Evolutionary conservation across 2,113 vertebrate species (phyloP).

Genomic region (Neolamprologus caudopunctatus): DNA sequence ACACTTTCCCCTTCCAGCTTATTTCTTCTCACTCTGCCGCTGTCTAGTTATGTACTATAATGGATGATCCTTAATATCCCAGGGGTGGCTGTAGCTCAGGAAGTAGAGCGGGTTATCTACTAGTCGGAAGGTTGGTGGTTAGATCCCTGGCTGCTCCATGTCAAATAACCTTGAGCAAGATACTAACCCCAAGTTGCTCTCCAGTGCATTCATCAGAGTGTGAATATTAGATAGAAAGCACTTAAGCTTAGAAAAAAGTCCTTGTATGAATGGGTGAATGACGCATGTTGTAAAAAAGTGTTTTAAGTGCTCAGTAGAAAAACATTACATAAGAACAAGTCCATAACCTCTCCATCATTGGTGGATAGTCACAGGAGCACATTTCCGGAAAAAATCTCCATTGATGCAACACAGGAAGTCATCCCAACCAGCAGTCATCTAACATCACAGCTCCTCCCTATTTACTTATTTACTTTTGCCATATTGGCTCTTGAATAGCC

Average conservation of each 20-base stretch:
- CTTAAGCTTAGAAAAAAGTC: neutral
- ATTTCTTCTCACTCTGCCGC: neutral
- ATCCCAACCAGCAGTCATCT: neutral
- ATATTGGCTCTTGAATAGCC: neutral
- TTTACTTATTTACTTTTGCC: neutral
- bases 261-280: neutral
- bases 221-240: neutral
- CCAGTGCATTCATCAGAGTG: neutral
- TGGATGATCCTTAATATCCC: neutral
- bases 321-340: neutral
- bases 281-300: neutral
- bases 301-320: neutral
- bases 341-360: neutral
- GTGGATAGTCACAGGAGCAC: neutral
- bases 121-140: neutral
- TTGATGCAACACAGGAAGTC: neutral
- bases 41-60: neutral
- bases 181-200: neutral
- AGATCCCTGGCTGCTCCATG: neutral
- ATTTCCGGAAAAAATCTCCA: neutral
- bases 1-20: neutral
- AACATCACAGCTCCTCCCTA: neutral
- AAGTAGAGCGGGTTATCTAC: neutral
- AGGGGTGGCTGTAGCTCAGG: neutral
- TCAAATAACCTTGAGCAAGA: neutral